A percentile compares a stretch with the other conserved stretches of the same genome.
phyloP scores from a whole-genome alignment of 2,113 vertebrate species.

The Elephas maximus region DNA sequence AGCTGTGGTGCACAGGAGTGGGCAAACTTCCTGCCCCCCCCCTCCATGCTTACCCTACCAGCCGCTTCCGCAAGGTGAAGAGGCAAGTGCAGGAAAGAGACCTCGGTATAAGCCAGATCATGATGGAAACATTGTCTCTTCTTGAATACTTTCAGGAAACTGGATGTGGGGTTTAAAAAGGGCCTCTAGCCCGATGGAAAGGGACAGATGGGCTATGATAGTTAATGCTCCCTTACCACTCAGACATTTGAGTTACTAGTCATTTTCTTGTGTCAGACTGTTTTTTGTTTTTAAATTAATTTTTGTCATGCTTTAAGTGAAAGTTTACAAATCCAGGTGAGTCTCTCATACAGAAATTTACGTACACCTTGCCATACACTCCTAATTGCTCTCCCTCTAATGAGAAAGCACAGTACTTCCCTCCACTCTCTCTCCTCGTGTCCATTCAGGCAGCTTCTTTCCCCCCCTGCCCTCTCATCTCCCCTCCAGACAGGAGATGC shows the following conservation, averaged over 20 bases:
- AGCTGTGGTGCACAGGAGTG: not conserved
- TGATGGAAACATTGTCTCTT: not conserved
- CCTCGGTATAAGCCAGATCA: not conserved
- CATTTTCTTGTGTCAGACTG: conserved; percentile 35
- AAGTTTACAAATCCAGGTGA: no score
- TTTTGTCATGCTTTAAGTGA: no score
- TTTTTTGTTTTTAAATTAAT: not conserved
- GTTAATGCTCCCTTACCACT: not conserved
- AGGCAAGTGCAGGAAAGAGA: not conserved
- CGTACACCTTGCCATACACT: no score
- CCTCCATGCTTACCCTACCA: not conserved
- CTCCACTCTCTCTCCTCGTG: no score
- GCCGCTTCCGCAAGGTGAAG: not conserved
- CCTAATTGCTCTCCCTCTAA: no score
- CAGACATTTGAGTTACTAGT: not conserved
- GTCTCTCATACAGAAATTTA: no score
- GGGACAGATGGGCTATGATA: not conserved
- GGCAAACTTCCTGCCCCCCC: not conserved
- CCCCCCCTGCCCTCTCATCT: no score
- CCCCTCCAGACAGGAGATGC: no score
- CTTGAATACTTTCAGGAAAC: not conserved
- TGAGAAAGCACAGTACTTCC: no score
- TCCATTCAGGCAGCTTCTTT: no score
- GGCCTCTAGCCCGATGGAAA: not conserved
- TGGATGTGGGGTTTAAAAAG: not conserved